Evolutionary conservation across 2,797 vertebrate genomes (phyloP).

Genomic region (Lepilemur ruficaudatus): DNA sequence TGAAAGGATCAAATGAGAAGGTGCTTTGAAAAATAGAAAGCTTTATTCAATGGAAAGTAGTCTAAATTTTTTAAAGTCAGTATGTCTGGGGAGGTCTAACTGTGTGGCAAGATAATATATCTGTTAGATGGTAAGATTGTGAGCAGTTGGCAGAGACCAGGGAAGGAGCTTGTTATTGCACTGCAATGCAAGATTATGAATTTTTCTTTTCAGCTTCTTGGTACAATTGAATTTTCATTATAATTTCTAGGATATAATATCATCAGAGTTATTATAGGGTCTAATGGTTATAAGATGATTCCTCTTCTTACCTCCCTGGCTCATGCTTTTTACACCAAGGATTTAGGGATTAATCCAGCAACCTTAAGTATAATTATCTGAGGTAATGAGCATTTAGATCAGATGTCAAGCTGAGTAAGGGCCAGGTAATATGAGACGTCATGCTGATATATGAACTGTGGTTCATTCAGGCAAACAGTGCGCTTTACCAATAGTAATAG

Average conservation of each 20-base stretch:
- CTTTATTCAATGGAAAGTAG: slow-evolving; percentile 20
- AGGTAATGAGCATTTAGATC: slow-evolving; percentile 26
- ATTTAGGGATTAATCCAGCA: background rate
- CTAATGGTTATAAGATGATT: background rate
- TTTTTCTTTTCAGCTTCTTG: background rate
- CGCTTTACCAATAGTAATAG: background rate
- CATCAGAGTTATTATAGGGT: background rate
- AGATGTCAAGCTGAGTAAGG: background rate
- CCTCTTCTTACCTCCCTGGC: background rate
- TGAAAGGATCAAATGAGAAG: slow-evolving; percentile 44
- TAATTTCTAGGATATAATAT: slow-evolving; percentile 38
- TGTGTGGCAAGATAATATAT: slow-evolving; percentile 18
- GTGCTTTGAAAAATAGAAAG: slow-evolving; percentile 33
- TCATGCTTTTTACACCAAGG: background rate
- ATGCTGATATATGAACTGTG: background rate
- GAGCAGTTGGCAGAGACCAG: background rate
- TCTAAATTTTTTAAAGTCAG: background rate
- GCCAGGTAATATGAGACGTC: background rate
- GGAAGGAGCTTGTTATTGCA: background rate
- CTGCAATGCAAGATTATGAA: background rate
- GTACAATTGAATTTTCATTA: background rate
- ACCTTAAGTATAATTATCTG: slow-evolving; percentile 13
- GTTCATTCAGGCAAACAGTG: background rate
- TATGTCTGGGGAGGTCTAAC: background rate
- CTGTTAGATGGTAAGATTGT: slow-evolving; percentile 31